phyloP scores from a whole-genome alignment of 2,113 vertebrate genomes.

The Anarhynchus alexandrinus region DNA sequence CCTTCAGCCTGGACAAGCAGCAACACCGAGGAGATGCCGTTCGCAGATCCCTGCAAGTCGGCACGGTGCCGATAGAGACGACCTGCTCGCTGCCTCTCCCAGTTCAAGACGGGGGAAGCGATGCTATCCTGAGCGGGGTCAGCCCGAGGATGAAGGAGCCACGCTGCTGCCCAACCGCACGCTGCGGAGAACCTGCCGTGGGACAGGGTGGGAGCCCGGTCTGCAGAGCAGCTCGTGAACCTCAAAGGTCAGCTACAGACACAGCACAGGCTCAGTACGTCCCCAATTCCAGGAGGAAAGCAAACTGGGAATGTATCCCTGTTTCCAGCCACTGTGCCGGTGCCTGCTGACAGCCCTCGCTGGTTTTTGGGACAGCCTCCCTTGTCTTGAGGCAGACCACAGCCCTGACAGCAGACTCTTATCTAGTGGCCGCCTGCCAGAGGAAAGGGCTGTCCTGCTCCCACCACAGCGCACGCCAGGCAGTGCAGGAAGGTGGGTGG shows the following conservation, averaged over 20 bases:
- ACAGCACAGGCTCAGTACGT: rapidly evolving
- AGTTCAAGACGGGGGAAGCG: not conserved
- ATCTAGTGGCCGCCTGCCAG: not conserved
- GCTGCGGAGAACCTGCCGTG: rapidly evolving
- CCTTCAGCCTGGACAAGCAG: not conserved
- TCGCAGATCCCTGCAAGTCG: not conserved
- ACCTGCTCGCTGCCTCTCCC: not conserved
- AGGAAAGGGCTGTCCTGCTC: not conserved
- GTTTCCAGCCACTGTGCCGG: not conserved
- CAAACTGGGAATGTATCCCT: not conserved
- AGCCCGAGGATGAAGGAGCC: not conserved
- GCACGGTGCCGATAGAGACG: too few relatives aligned
- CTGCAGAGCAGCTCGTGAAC: not conserved
- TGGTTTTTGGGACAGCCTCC: not conserved
- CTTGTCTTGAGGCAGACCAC: not conserved
- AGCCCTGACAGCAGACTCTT: not conserved
- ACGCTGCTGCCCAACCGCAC: not conserved
- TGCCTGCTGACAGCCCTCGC: not conserved
- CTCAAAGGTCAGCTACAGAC: not conserved
- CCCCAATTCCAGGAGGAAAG: rapidly evolving
- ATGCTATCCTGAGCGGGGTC: rapidly evolving
- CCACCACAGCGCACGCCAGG: not conserved
- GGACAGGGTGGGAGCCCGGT: not conserved
- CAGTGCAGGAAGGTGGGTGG: not conserved
- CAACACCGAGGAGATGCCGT: rapidly evolving